phyloP scores from a whole-genome alignment of 2,888 invertebrate species.

The Lepidocyrtoides sp. region DNA sequence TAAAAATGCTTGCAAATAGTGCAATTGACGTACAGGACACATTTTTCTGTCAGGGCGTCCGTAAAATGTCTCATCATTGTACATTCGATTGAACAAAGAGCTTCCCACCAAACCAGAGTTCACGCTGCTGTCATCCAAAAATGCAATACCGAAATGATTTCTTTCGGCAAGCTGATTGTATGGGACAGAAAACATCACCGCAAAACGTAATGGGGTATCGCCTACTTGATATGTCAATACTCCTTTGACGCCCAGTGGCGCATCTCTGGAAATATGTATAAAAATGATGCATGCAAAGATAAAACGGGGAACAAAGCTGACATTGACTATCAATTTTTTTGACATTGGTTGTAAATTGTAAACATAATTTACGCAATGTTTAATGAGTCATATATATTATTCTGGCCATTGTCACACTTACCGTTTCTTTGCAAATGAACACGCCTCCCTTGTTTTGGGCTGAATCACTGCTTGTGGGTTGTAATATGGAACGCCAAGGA shows the following conservation, averaged over 20 bases:
- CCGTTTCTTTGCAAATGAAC: conserved; percentile 79
- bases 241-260: conserved; percentile 80
- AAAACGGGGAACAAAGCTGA: neutral
- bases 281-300: neutral
- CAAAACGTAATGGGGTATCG: conserved; percentile 75
- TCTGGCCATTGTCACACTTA: conserved; percentile 4
- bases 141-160: conserved; percentile 78
- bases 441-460: conserved; percentile 78
- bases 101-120: conserved; percentile 62
- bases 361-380: neutral
- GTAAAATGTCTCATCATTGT: conserved; percentile 80
- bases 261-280: conserved; percentile 60
- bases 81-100: conserved; percentile 79
- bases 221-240: conserved; percentile 80
- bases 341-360: neutral
- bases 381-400: neutral
- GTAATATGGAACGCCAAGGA: conserved; percentile 79
- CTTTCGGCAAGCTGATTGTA: conserved; percentile 80
- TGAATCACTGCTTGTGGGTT: conserved; percentile 77
- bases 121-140: conserved; percentile 74
- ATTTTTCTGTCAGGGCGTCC: conserved; percentile 73
- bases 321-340: neutral
- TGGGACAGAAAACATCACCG: conserved; percentile 82
- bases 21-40: conserved; percentile 62
- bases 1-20: neutral